Evolutionary conservation across 2,113 vertebrate genomes (phyloP).

Genomic region (Larimichthys polyactis): DNA sequence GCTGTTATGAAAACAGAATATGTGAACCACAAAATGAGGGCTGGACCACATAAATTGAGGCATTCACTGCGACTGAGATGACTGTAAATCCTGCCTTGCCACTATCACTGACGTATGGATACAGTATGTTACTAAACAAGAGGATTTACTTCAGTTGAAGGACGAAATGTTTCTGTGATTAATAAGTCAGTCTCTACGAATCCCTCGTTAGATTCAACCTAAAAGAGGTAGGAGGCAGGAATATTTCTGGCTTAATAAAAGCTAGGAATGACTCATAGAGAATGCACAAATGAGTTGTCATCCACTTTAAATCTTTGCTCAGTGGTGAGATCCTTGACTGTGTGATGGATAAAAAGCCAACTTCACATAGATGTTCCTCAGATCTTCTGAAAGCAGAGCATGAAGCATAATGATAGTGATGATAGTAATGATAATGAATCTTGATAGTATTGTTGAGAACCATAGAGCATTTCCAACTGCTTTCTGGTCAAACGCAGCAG

Average conservation of each 20-base stretch:
- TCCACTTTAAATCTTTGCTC: slow-evolving; percentile 48
- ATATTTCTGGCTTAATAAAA: slow-evolving; percentile 43
- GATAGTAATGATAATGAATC: neutral
- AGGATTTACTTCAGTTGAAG: slow-evolving; percentile 13
- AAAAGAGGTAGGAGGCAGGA: slow-evolving; percentile 25
- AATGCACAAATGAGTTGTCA: slow-evolving; percentile 55
- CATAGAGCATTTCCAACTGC: slow-evolving; percentile 13
- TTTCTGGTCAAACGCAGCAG: neutral
- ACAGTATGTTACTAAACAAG: neutral
- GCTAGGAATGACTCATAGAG: slow-evolving; percentile 50
- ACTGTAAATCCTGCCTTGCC: slow-evolving; percentile 33
- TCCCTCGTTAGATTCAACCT: slow-evolving; percentile 32
- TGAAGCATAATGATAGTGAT: no score
- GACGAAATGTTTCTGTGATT: slow-evolving; percentile 42
- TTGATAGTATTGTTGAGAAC: slow-evolving; percentile 8
- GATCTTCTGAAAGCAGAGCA: slow-evolving; percentile 8
- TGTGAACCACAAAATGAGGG: slow-evolving; percentile 58
- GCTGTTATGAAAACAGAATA: slow-evolving; percentile 70
- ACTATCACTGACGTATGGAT: slow-evolving; percentile 10
- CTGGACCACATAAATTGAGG: slow-evolving; percentile 57
- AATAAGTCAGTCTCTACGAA: slow-evolving; percentile 39
- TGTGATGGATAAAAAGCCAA: slow-evolving; percentile 12
- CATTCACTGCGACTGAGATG: slow-evolving; percentile 46
- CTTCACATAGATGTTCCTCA: neutral
- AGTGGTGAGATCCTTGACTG: slow-evolving; percentile 2